phyloP scores from a whole-genome alignment of 92 coral and sea anemone genomes.

The Meandrina meandrites region DNA sequence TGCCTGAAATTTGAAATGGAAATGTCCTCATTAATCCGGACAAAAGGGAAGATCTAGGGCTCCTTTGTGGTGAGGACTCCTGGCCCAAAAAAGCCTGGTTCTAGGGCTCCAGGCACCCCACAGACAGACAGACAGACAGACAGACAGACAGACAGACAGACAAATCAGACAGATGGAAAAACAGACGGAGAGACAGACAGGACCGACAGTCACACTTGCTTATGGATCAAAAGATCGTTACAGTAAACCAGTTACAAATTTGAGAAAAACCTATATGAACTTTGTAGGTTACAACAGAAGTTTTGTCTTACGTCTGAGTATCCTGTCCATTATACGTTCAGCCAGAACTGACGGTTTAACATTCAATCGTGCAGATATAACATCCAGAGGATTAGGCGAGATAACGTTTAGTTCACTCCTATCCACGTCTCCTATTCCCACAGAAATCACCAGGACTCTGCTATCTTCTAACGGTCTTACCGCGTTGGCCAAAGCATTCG shows the following conservation, averaged over 20 bases:
- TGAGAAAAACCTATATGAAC: neutral
- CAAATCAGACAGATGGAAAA: too few species aligned
- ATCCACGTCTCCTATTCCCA: slow-evolving; percentile 61
- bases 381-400: slow-evolving; percentile 57
- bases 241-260: neutral
- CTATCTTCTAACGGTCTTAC: slow-evolving; percentile 44
- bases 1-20: slow-evolving; percentile 5
- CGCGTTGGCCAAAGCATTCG: neutral
- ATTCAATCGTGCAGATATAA: slow-evolving; percentile 49
- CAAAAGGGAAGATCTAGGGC: too few species aligned
- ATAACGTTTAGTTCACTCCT: slow-evolving; percentile 52
- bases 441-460: slow-evolving; percentile 59
- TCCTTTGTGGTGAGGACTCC: too few species aligned
- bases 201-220: too few species aligned
- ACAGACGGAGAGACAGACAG: too few species aligned
- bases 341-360: slow-evolving; percentile 52
- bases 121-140: neutral
- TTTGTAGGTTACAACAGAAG: neutral
- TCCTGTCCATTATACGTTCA: slow-evolving; percentile 71
- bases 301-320: slow-evolving; percentile 62
- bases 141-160: neutral
- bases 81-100: too few species aligned
- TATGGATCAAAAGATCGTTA: neutral
- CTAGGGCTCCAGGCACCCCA: too few species aligned
- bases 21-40: neutral